Base-by-base conservation (phyloP, 2,888 invertebrate species). In the Drosophila melanosoma region DNA sequence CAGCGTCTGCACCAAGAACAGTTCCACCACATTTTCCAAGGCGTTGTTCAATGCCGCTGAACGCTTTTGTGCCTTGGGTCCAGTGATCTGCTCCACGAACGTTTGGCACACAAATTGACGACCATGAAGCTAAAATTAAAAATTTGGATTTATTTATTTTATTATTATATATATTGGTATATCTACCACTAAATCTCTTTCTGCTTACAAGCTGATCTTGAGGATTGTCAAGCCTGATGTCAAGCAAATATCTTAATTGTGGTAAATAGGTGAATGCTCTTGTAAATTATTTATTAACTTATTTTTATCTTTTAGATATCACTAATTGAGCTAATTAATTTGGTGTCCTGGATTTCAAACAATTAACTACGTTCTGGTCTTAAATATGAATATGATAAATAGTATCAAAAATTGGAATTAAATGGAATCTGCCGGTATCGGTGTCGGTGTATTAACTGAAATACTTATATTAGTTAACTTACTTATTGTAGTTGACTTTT, bases 1-100 rank as follows among this genome's bases (percentile, higher is more conserved):
- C n/a, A 97, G 95, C 93, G 96, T 96, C 91, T 96, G 95, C 15
- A 97, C 95, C 10, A 95, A 94, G 91, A 97, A 98, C 35, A 98
- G 91, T 89, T 97, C 96, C 51, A 96, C 95, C 2, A 98, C 93
- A 73, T 96, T 95, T n/a, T 94, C 91, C 64, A 98, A 90, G 40
- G 96, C 96, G 4, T 91, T 87, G 23, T 94, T 94, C 3, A 97
- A 92, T 8, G 94, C 93, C 0, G 94, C 93, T 0, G 97, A 96
- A 5, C 95, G 92, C 2, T 91, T 52, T 1, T 87, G 58, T 80
- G 91, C 51, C 92, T 92, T 53, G 93, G 90, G 2, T 87, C 93
- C 86, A 92, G 93, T 5, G 95, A 95, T 78, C 94, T 94, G 69
- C 94, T 94, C 82, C 93, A 94, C 92, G 95, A 98, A 58, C 94